Conservation (phyloP, 2,113 vertebrate species). For the Craseonycteris thonglongyai region DNA sequence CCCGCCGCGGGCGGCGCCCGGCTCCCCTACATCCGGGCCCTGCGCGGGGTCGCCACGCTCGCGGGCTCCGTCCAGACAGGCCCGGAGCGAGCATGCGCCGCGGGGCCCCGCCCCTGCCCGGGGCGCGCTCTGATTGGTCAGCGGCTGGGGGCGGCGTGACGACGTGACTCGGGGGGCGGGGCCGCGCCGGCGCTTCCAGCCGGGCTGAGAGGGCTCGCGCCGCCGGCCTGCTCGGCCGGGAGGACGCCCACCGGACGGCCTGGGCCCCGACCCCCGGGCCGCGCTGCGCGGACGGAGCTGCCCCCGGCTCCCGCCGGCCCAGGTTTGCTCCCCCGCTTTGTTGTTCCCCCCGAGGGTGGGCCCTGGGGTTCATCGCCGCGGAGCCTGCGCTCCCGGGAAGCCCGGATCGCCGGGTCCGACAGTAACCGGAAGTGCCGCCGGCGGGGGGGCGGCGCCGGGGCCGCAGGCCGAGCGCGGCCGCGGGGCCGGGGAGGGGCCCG, state of each 20-base stretch:
- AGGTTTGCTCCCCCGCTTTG: not conserved
- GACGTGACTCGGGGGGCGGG: constrained; percentile 32
- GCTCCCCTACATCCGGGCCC: not conserved
- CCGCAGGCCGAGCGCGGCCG: not conserved
- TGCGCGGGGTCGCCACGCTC: fast-evolving
- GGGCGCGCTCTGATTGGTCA: constrained; percentile 27
- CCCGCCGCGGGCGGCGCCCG: no score
- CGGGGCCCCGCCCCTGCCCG: not conserved
- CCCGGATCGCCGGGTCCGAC: not conserved
- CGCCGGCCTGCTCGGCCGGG: not conserved
- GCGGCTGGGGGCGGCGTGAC: not conserved
- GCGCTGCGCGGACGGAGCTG: not conserved
- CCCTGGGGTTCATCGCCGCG: no score
- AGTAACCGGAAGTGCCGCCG: constrained; percentile 62
- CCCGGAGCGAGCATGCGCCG: not conserved
- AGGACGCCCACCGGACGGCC: not conserved
- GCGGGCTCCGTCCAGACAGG: not conserved
- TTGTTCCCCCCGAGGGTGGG: not conserved
- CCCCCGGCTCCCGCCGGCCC: not conserved
- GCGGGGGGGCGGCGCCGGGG: constrained; percentile 30
- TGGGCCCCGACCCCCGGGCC: not conserved
- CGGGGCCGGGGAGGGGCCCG: not conserved
- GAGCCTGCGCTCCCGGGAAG: not conserved
- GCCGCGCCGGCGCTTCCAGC: not conserved
- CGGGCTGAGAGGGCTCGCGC: not conserved